phyloP scores from a whole-genome alignment of 2,888 invertebrate genomes.

The Rotaria magnacalcarata region DNA sequence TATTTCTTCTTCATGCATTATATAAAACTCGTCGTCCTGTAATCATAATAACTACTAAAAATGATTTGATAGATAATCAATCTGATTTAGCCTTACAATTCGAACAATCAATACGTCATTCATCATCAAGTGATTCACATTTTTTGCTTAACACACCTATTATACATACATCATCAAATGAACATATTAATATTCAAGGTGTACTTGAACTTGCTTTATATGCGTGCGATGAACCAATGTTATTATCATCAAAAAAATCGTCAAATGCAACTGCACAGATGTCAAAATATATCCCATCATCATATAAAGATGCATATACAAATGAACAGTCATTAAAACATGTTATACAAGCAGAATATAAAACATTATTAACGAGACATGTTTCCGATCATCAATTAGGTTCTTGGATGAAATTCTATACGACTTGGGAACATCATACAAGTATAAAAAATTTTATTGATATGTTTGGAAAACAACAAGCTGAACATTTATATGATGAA shows the following conservation, averaged over 20 bases:
- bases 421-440: not conserved
- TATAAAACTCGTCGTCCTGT: conserved; percentile 11
- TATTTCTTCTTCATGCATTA: not conserved
- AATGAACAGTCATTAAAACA: conserved; percentile 17
- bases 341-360: not conserved
- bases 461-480: not conserved
- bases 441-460: not conserved
- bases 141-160: not conserved
- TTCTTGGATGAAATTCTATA: not conserved
- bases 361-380: not conserved
- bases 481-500: not conserved
- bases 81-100: not conserved
- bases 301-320: not conserved
- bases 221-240: not conserved
- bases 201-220: not conserved
- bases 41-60: conserved; percentile 14
- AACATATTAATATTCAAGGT: conserved; percentile 5
- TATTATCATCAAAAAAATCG: not conserved
- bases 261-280: no score
- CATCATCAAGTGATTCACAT: not conserved
- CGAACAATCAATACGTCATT: not conserved
- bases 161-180: conserved; percentile 2
- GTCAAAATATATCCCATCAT: not conserved
- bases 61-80: conserved; percentile 1
- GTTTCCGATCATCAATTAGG: not conserved